Evolutionary conservation across 2,888 invertebrate genomes (phyloP), one percentile per base, ranked within the genome.

Genomic region (Epinotia bilunana): DNA sequence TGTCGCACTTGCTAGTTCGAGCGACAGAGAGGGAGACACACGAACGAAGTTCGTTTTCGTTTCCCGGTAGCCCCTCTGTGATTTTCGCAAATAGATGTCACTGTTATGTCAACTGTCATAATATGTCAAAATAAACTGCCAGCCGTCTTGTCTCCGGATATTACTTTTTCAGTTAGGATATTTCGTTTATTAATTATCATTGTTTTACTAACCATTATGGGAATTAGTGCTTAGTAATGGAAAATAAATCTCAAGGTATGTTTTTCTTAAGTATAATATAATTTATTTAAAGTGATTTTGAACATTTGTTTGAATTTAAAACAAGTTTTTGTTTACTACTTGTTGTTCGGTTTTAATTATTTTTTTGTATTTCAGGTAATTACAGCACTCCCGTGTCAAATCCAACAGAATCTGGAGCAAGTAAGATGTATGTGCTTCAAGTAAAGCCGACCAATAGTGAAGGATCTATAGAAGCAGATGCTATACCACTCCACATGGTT

Each of bases 401-500:
- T 65, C 2, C 53, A 58, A 28, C n/a, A 11, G 71, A 62, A 62
- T 6, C 61, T 57, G 57, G 46, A 55, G 64, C 67, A 13, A 74
- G 60, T 16, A 75, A 57, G 18, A 57, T 72, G 65, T 75, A 75
- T 16, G 28, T 67, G 9, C 43, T 75, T 0, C 75, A 75, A 72
- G 61, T 75, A 1, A 72, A 72, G 72, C 61, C 75, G 1, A 65
- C 39, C 43, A 55, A 58, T 64, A n/a, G 28, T 18, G 71, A 72
- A 60, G 75, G 61, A 46, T 55, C 61, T 13, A n/a, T 71, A 11
- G 65, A 71, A 16, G 46, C 67, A 4, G 75, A 72, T 46, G 71
- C 65, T n/a, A 46, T 75, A n/a, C 75, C 75, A 33, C 46, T 75
- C 9, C 65, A 72, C 18, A 55, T 75, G 70, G 60, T 74, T 16